phyloP scores from a whole-genome alignment of 2,888 invertebrate genomes.

The Hydriomena furcata region DNA sequence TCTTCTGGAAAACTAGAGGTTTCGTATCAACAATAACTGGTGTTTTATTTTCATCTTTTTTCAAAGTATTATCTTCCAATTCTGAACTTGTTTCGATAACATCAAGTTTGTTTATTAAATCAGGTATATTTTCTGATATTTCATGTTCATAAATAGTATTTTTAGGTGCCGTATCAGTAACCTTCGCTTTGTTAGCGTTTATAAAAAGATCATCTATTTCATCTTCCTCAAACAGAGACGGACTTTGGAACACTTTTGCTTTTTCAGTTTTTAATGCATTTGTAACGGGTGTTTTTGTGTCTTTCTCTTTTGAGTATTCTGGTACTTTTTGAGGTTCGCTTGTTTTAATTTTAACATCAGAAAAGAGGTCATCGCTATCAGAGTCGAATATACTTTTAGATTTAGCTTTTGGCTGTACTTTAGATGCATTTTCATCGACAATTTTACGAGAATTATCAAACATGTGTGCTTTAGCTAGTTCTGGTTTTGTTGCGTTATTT shows the following conservation, averaged over 20 bases:
- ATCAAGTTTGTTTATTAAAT: background rate
- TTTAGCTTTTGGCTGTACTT: conserved; percentile 13
- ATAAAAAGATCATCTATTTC: conserved; percentile 49
- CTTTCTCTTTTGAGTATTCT: conserved; percentile 11
- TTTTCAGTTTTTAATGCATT: conserved; percentile 22
- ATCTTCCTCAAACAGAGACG: conserved; percentile 60
- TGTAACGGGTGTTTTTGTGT: background rate
- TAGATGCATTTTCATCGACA: background rate
- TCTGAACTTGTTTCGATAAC: background rate
- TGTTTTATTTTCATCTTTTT: conserved; percentile 6
- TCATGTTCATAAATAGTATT: background rate
- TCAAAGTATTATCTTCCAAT: background rate
- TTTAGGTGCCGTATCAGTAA: background rate
- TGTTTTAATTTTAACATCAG: conserved; percentile 30
- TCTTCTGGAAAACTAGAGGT: background rate
- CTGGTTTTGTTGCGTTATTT: conserved; percentile 13
- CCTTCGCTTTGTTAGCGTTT: conserved; percentile 28
- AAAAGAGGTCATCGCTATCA: conserved; percentile 56
- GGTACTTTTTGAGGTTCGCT: background rate
- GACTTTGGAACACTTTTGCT: conserved; percentile 37
- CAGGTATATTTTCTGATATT: conserved; percentile 6
- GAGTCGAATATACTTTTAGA: conserved; percentile 52
- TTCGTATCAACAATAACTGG: background rate
- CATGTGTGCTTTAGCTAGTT: conserved; percentile 10
- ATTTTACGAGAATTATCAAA: conserved; percentile 18